Evolutionary conservation across 1,140 invertebrate species (phyloP).

Genomic region (Meloidogyne chitwoodi): DNA sequence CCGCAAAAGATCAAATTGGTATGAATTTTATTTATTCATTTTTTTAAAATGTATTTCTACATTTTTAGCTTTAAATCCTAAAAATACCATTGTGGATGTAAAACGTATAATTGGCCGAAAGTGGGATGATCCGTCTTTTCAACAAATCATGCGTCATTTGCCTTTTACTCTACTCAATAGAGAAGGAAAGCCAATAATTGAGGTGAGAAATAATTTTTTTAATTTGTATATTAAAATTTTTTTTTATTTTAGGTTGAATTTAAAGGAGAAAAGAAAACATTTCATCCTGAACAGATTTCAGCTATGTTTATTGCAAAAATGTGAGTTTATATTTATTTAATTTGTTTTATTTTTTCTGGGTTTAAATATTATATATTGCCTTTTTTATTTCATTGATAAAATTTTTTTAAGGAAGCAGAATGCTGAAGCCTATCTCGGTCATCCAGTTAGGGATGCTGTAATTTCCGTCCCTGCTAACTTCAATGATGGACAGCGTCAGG

Average conservation of each 20-base stretch:
- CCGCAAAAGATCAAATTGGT: slow-evolving; percentile 63
- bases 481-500: slow-evolving; percentile 65
- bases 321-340: background rate
- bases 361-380: slow-evolving; percentile 62
- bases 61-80: slow-evolving; percentile 3
- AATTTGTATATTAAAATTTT: background rate
- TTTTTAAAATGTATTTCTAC: background rate
- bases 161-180: slow-evolving; percentile 62
- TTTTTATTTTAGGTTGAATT: slow-evolving; percentile 58
- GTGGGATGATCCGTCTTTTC: slow-evolving; percentile 78
- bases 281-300: slow-evolving; percentile 67
- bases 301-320: slow-evolving; percentile 62
- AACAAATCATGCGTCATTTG: slow-evolving; percentile 67
- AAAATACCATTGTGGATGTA: slow-evolving; percentile 57
- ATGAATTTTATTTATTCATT: slow-evolving; percentile 9
- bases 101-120: slow-evolving; percentile 84
- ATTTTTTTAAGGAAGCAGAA: slow-evolving; percentile 68
- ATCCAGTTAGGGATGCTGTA: slow-evolving; percentile 76
- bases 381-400: too few species aligned
- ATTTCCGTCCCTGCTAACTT: slow-evolving; percentile 65
- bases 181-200: background rate
- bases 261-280: slow-evolving; percentile 66
- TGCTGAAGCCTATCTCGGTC: slow-evolving; percentile 84
- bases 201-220: background rate
- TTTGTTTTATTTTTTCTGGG: background rate